These are phyloP conservation scores for Julus scanicus DNA, from an alignment of 2,888 invertebrate genomes.

Conservation along the genomic window DNA sequence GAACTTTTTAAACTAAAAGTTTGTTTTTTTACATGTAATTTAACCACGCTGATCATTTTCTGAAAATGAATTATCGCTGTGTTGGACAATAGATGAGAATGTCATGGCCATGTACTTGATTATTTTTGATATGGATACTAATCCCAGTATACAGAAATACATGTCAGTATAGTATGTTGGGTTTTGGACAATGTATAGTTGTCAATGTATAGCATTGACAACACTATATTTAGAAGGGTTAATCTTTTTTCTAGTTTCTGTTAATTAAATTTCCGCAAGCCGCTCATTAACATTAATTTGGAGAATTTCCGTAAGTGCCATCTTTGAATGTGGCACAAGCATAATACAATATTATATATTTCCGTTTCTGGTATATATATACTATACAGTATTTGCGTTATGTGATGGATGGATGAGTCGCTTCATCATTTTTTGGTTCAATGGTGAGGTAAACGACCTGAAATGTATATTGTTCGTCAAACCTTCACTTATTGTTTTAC, in stretches of 20 bases:
- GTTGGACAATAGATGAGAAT: slow-evolving; percentile 1
- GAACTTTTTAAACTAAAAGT: neutral
- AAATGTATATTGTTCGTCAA: neutral
- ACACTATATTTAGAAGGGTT: too few relatives aligned
- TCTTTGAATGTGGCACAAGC: too few relatives aligned
- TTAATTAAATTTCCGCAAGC: too few relatives aligned
- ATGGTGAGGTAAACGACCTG: neutral
- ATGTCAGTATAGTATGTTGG: too few relatives aligned
- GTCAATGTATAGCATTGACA: too few relatives aligned
- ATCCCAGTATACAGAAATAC: neutral
- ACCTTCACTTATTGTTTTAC: neutral
- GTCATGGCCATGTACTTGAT: neutral
- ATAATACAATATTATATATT: neutral
- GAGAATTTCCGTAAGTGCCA: too few relatives aligned
- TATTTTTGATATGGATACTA: neutral
- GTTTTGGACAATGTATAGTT: too few relatives aligned
- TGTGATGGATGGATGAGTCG: neutral
- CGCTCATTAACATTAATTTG: too few relatives aligned
- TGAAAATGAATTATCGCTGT: neutral
- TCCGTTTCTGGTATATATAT: slow-evolving; percentile 23
- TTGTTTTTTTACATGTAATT: neutral
- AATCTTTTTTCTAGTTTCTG: too few relatives aligned
- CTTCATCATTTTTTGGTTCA: neutral
- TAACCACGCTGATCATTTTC: neutral
- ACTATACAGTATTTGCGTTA: slow-evolving; percentile 21